A percentile compares a stretch with the other conserved stretches of the same genome.
phyloP scores from a whole-genome alignment of 1,140 invertebrate species.

The Physella acuta region DNA sequence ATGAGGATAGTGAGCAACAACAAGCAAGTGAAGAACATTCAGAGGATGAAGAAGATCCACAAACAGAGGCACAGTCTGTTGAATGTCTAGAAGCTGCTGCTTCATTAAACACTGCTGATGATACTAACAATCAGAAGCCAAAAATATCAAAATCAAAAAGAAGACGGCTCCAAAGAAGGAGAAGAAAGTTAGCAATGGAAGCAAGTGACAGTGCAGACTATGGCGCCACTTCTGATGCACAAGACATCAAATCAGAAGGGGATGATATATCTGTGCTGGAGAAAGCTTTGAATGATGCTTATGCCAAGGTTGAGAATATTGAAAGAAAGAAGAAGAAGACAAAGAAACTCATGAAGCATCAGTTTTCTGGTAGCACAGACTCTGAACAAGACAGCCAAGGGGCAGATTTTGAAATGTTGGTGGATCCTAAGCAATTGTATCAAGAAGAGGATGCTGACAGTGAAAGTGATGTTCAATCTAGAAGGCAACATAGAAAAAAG shows the following conservation, averaged over 20 bases:
- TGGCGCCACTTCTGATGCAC: neutral
- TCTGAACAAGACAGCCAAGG: neutral
- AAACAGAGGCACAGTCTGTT: neutral
- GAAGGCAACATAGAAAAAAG: neutral
- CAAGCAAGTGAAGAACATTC: neutral
- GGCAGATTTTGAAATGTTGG: too few species aligned
- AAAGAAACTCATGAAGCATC: neutral
- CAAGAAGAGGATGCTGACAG: neutral
- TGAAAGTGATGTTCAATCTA: neutral
- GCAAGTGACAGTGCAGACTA: neutral
- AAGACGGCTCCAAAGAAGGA: conserved; percentile 11
- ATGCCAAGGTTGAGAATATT: neutral
- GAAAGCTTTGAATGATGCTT: neutral
- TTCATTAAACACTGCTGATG: neutral
- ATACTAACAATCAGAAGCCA: neutral
- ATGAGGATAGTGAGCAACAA: neutral
- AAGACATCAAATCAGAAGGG: neutral
- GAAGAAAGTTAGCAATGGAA: conserved; percentile 2
- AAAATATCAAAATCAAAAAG: conserved; percentile 15
- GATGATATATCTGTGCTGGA: too few species aligned
- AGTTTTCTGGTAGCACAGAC: neutral
- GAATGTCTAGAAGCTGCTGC: neutral
- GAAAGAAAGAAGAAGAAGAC: neutral
- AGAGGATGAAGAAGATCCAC: neutral
- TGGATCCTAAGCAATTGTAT: neutral